Conservation (phyloP, 2,888 invertebrate species). For the Eupithecia inturbata region DNA sequence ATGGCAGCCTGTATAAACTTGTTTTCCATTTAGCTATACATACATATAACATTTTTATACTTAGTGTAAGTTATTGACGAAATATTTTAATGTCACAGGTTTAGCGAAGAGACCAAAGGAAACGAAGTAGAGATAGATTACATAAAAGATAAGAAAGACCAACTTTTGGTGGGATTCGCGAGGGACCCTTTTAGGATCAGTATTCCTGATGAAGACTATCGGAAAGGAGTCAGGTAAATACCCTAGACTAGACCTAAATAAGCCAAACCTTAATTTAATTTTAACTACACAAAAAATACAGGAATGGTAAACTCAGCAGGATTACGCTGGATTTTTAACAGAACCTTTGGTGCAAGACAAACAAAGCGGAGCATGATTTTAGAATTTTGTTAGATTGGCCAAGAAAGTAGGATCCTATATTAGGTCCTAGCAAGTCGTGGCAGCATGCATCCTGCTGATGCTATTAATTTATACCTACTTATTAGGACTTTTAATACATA, state of each 20-base stretch:
- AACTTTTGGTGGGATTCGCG: constrained; percentile 71
- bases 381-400: neutral
- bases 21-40: neutral
- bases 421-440: too few relatives aligned
- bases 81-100: constrained; percentile 15
- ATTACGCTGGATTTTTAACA: neutral
- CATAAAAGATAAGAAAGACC: constrained; percentile 46
- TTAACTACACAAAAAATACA: too few relatives aligned
- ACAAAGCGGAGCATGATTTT: neutral
- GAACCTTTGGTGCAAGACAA: neutral
- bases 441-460: neutral
- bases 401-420: neutral
- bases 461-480: neutral
- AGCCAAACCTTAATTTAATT: neutral
- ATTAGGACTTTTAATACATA: too few relatives aligned
- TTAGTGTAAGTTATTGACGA: neutral
- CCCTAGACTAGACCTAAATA: neutral
- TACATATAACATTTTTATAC: neutral
- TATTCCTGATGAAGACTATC: constrained; percentile 69
- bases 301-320: neutral
- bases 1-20: too few relatives aligned
- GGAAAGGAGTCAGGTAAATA: constrained; percentile 70
- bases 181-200: constrained; percentile 75
- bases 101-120: constrained; percentile 53
- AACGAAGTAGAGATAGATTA: constrained; percentile 56